Percentiles rank a stretch among this genome's conserved stretches.
Evolutionary conservation across 2,113 vertebrate species (phyloP).

Genomic region (Crotophaga sulcirostris): DNA sequence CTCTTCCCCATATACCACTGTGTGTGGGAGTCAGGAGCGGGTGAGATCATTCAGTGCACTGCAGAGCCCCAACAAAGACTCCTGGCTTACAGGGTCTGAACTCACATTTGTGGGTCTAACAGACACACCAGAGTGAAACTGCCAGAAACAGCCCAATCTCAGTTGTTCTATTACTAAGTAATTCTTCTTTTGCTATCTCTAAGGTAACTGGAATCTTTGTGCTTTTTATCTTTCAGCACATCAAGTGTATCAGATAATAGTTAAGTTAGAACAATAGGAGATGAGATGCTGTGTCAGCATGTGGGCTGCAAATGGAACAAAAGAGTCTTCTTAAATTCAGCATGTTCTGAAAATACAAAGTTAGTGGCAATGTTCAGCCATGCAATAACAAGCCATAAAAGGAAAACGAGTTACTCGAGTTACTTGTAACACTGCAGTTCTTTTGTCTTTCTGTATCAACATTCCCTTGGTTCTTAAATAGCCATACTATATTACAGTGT

Average conservation of each 20-base stretch:
- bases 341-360: slow-evolving; percentile 1
- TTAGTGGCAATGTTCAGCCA: slow-evolving; percentile 18
- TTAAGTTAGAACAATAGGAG: slow-evolving; percentile 41
- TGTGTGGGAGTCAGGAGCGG: slow-evolving; percentile 55
- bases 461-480: slow-evolving; percentile 3
- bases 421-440: background rate
- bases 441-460: slow-evolving; percentile 32
- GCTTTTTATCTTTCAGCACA: slow-evolving; percentile 7
- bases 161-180: background rate
- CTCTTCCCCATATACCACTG: slow-evolving; percentile 22
- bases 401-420: slow-evolving; percentile 23
- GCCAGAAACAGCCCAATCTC: background rate
- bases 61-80: slow-evolving; percentile 37
- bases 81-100: background rate
- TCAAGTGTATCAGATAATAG: slow-evolving; percentile 26
- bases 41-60: slow-evolving; percentile 44
- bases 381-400: slow-evolving; percentile 31
- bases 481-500: background rate
- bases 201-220: slow-evolving; percentile 17
- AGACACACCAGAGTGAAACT: background rate
- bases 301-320: slow-evolving; percentile 42
- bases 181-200: slow-evolving; percentile 25
- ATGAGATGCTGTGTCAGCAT: slow-evolving; percentile 34
- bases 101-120: slow-evolving; percentile 15
- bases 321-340: slow-evolving; percentile 36